Conservation (phyloP, 2,113 vertebrate genomes). For the Etheostoma spectabile region DNA sequence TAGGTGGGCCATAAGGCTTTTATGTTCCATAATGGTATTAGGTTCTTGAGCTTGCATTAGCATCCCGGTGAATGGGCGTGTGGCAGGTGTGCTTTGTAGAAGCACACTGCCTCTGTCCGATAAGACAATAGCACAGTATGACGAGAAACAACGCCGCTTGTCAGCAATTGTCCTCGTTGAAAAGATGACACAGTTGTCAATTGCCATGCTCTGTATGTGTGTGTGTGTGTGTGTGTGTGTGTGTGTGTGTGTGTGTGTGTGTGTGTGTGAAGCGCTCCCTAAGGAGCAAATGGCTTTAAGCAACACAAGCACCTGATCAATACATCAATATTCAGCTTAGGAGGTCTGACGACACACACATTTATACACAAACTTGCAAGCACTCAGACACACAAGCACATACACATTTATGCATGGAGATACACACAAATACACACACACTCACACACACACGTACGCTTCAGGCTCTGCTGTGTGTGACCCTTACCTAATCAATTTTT, state of each 20-base stretch:
- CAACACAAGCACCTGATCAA: constrained; percentile 85
- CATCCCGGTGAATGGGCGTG: constrained; percentile 75
- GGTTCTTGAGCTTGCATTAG: constrained; percentile 74
- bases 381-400: constrained; percentile 33
- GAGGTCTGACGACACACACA: constrained; percentile 77
- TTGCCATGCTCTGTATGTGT: constrained; percentile 43
- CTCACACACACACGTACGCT: constrained; percentile 25
- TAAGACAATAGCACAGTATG: constrained; percentile 83
- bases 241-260: constrained; percentile 22
- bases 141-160: constrained; percentile 73
- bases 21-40: constrained; percentile 74
- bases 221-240: constrained; percentile 19
- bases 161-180: constrained; percentile 77
- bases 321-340: constrained; percentile 88
- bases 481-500: constrained; percentile 82
- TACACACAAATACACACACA: constrained; percentile 24
- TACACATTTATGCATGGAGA: constrained; percentile 24
- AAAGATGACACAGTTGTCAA: constrained; percentile 82
- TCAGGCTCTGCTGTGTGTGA: constrained; percentile 70
- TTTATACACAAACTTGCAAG: constrained; percentile 33
- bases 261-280: constrained; percentile 69
- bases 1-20: constrained; percentile 71
- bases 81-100: constrained; percentile 80
- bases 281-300: constrained; percentile 82
- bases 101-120: constrained; percentile 69